A percentile compares a stretch with the other conserved stretches of the same genome.
Evolutionary conservation across 2,888 invertebrate genomes (phyloP).

Genomic region (Drosophila parthenogenetica): DNA sequence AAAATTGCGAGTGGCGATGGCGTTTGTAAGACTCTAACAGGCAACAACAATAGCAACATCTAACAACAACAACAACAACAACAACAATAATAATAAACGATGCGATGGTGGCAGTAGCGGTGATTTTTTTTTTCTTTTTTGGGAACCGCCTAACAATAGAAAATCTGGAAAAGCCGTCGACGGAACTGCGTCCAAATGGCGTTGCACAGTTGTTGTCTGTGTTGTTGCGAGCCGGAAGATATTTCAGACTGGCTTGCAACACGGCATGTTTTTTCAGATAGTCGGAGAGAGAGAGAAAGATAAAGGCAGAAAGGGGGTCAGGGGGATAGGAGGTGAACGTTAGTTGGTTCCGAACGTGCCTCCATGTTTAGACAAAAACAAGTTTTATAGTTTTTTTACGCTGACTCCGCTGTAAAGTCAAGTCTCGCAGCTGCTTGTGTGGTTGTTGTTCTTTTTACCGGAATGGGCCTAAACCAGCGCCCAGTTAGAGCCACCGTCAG

Average conservation of each 20-base stretch:
- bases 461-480: conserved; percentile 43
- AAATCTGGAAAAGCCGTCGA: conserved; percentile 56
- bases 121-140: conserved; percentile 40
- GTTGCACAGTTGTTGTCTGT: conserved; percentile 33
- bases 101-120: conserved; percentile 25
- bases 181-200: conserved; percentile 58
- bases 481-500: conserved; percentile 15
- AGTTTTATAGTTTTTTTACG: conserved; percentile 61
- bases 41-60: conserved; percentile 18
- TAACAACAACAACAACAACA: background rate
- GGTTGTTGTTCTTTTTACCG: conserved; percentile 45
- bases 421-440: conserved; percentile 36
- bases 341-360: conserved; percentile 52
- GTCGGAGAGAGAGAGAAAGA: background rate
- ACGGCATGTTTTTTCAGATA: conserved; percentile 24
- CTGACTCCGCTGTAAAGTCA: conserved; percentile 25
- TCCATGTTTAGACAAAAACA: conserved; percentile 58
- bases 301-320: background rate
- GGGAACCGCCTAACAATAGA: conserved; percentile 59
- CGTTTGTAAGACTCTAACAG: conserved; percentile 18
- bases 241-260: conserved; percentile 56
- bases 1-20: conserved; percentile 46
- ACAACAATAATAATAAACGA: conserved; percentile 33
- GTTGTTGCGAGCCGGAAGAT: conserved; percentile 57
- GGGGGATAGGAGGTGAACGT: conserved; percentile 5